Evolutionary conservation across 92 coral and sea anemone genomes (phyloP), one percentile per base, ranked within the genome.

Genomic region (Parazoanthus atlanticus): DNA sequence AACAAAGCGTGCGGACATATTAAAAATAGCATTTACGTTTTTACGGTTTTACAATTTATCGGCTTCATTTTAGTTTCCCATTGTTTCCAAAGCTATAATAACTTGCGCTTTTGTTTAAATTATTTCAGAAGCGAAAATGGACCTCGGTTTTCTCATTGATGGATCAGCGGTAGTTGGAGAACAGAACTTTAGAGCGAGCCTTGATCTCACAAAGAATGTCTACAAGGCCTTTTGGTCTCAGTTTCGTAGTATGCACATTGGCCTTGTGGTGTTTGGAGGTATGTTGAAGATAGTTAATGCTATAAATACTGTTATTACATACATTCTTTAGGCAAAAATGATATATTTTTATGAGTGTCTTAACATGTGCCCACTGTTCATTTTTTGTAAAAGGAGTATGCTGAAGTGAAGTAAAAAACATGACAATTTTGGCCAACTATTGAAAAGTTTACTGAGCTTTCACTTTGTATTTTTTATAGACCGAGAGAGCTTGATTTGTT

Each of bases 121-220:
- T 29, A n/a, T 75, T 89, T 43, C 43, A 94, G 97, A 94, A 92
- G 95, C 95, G 25, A 93, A 89, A 78, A 91, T 96, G 33, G 96
- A 94, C 86, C 93, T 96, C 6, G 98, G 95, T 0, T 96, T 96
- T 82, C 87, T 94, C 83, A 90, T 96, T 38, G 98, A 96, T 66
- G 96, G 98, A 11, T 94, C 98, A 36, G 91, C 90, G 41, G 90
- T 91, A 9, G 98, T 96, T 49, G 98, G 98, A 76, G 91, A 93
- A 58, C 88, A 86, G 26, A 93, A 94, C 85, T 96, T 88, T 80
- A 89, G 89, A 25, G 66, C 56, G 30, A 89, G 94, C 72, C 91
- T 96, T 74, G 92, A 92, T 33, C 90, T 94, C 79, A 77, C 91
- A 41, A 89, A 93, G 71, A 81, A 70, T 32, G 89, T 93, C 7